A percentile compares a stretch with the other conserved stretches of the same genome.
phyloP scores from a whole-genome alignment of 1,140 invertebrate genomes.

The Papilio machaon region DNA sequence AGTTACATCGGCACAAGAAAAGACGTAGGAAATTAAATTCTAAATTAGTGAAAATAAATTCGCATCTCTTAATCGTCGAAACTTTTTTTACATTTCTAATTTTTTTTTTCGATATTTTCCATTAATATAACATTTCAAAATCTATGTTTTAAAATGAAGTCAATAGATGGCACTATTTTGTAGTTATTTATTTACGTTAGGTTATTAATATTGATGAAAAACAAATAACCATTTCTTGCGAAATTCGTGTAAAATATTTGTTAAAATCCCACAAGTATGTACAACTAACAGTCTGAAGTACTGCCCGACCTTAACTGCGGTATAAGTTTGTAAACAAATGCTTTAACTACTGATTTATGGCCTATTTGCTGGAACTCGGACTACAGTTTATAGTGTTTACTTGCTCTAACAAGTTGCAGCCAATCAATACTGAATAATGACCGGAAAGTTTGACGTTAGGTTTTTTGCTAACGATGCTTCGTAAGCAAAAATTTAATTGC shows the following conservation, averaged over 20 bases:
- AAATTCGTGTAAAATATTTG: background rate
- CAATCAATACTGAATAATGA: slow-evolving; percentile 13
- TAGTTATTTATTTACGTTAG: background rate
- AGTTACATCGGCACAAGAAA: too few relatives aligned
- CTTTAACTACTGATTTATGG: slow-evolving; percentile 20
- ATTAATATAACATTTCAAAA: too few relatives aligned
- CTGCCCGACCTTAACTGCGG: background rate
- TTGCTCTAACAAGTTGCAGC: slow-evolving; percentile 4
- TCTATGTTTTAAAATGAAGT: too few relatives aligned
- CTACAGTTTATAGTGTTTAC: slow-evolving; percentile 18
- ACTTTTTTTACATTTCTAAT: too few relatives aligned
- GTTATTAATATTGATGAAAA: background rate
- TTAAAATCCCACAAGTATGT: background rate
- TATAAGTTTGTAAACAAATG: slow-evolving; percentile 30
- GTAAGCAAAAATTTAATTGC: too few relatives aligned
- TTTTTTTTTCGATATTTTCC: too few relatives aligned
- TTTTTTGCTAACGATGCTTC: too few relatives aligned
- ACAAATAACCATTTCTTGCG: background rate
- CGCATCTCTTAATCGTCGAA: background rate
- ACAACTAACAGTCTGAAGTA: background rate
- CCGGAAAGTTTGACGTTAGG: background rate
- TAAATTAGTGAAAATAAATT: too few relatives aligned
- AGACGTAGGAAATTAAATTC: too few relatives aligned
- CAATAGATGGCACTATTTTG: background rate
- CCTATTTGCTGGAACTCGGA: background rate